Conservation (phyloP, 2,113 vertebrate genomes). For the Noctilio leporinus region DNA sequence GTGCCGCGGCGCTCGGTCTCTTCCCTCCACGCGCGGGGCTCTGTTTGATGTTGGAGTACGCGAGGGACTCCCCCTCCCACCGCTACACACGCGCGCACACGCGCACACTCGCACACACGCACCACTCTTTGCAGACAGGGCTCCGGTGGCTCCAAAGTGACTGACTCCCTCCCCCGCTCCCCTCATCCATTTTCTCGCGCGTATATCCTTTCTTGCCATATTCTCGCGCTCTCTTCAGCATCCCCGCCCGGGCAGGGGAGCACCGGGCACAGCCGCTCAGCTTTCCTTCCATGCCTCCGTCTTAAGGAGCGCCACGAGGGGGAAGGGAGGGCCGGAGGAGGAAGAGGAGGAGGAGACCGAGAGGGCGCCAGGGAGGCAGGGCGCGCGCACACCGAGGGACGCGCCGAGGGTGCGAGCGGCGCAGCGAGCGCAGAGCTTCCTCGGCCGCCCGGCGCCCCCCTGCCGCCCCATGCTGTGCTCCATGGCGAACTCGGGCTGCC, state of each 20-base stretch:
- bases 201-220: not conserved
- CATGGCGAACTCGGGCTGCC: conserved; percentile 96
- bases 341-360: conserved; percentile 72
- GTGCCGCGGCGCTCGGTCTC: conserved; percentile 83
- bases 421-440: conserved; percentile 70
- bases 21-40: conserved; percentile 83
- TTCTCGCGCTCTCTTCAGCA: conserved; percentile 58
- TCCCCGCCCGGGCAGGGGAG: conserved; percentile 55
- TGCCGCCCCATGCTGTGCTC: conserved; percentile 94
- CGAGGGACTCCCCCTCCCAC: conserved; percentile 85
- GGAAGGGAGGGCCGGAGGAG: conserved; percentile 78
- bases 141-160: conserved; percentile 89
- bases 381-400: conserved; percentile 66
- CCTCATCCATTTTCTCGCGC: conserved; percentile 39
- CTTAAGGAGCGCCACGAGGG: conserved; percentile 75
- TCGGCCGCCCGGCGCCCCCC: conserved; percentile 74
- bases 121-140: conserved; percentile 81
- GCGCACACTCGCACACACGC: conserved; percentile 76
- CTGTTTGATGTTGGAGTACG: conserved; percentile 89
- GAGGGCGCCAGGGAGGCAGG: conserved; percentile 66
- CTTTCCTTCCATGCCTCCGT: conserved; percentile 67
- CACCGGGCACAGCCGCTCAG: conserved; percentile 66
- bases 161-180: conserved; percentile 56
- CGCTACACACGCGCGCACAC: conserved; percentile 71
- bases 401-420: conserved; percentile 58